Conservation (phyloP, 2,113 vertebrate genomes). For the Daubentonia madagascariensis region DNA sequence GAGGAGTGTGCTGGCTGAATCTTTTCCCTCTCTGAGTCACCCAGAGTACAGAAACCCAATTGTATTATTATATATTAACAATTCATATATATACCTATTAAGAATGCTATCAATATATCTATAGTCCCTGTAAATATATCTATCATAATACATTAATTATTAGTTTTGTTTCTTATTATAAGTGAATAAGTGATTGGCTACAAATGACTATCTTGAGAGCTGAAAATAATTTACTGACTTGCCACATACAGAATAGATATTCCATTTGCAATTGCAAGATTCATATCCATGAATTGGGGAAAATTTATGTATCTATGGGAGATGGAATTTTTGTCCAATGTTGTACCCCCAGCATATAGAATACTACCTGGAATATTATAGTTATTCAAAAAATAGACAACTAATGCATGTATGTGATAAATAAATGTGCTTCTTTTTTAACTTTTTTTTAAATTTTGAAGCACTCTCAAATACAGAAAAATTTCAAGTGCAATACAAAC, state of each 20-base stretch:
- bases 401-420: not conserved
- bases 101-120: not conserved
- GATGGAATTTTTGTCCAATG: not conserved
- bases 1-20: constrained; percentile 74
- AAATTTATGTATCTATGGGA: not conserved
- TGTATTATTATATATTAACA: not conserved
- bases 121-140: not conserved
- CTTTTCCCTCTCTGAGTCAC: constrained; percentile 80
- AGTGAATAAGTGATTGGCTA: not conserved
- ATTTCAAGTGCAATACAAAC: not conserved
- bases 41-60: constrained; percentile 71
- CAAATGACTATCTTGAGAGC: not conserved
- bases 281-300: not conserved
- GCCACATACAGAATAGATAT: not conserved
- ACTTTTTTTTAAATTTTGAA: not conserved
- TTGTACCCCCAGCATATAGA: not conserved
- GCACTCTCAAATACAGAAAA: not conserved
- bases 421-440: not conserved
- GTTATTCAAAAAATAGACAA: not conserved
- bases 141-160: not conserved
- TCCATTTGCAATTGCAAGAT: not conserved
- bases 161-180: not conserved
- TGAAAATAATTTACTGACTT: not conserved
- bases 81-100: not conserved
- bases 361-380: not conserved